A percentile compares a stretch with the other conserved stretches of the same genome.
Conservation (phyloP, 2,113 vertebrate genomes). For the Morone chrysops region DNA sequence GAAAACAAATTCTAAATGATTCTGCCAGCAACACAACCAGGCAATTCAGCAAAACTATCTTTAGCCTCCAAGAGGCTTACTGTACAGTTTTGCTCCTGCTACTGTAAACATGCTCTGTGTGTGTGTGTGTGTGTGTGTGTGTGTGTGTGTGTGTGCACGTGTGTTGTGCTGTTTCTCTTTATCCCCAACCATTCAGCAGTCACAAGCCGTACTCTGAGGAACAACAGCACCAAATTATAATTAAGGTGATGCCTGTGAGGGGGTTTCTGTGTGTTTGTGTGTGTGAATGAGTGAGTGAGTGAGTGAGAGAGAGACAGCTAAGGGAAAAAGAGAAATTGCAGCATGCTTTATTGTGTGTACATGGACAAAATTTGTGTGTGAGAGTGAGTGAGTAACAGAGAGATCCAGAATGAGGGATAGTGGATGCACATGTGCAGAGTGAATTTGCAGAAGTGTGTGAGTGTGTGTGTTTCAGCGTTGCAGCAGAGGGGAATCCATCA, state of each 20-base stretch:
- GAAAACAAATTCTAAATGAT: constrained; percentile 45
- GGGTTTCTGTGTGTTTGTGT: constrained; percentile 9
- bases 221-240: constrained; percentile 61
- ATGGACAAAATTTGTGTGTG: neutral
- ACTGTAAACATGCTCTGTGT: constrained; percentile 54
- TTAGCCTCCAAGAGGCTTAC: constrained; percentile 53
- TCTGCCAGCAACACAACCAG: constrained; percentile 20
- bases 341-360: neutral
- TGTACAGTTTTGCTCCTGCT: constrained; percentile 42
- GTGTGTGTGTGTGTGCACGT: constrained; percentile 26
- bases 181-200: constrained; percentile 14
- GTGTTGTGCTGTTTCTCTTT: constrained; percentile 9
- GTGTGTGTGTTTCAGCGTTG: constrained; percentile 48
- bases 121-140: constrained; percentile 45
- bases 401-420: constrained; percentile 14
- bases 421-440: constrained; percentile 36
- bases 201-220: constrained; percentile 30
- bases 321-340: neutral
- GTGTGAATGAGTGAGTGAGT: neutral
- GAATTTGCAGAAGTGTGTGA: constrained; percentile 31
- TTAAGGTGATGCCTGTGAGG: constrained; percentile 43
- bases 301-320: neutral
- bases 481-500: constrained; percentile 79
- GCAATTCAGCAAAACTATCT: constrained; percentile 69
- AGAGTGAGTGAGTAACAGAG: constrained; percentile 2